Evolutionary conservation across 2,113 vertebrate species (phyloP), one percentile per base, ranked within the genome.

Genomic region (Syrrhaptes paradoxus): DNA sequence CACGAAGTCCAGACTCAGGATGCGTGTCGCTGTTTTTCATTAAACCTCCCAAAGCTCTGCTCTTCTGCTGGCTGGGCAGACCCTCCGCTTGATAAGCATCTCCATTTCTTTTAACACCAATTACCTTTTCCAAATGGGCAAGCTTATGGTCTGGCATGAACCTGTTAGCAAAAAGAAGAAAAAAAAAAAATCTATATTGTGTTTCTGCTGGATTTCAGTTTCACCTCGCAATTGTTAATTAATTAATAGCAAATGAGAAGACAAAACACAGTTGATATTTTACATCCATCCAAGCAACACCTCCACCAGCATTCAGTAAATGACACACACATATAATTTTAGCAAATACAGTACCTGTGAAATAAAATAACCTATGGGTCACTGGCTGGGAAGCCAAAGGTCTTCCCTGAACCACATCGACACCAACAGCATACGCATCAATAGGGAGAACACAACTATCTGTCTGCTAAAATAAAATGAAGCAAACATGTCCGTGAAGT

Each of bases 121-220:
- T 90, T 89, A 92, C 89, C 93, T 91, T 96, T 70, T 93, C 87
- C 80, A 94, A 95, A 79, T 17, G 96, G 59, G 85, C n/a, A 31
- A 95, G 93, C 95, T 99, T 99, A 96, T 99, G 97, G 90, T 98
- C 86, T 58, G 98, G 98, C 94, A 99, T 97, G 90, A 98, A 98
- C 85, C 99, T 99, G 96, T 91, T 34, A 94, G 22, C 58, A 82
- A 90, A 94, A 94, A 82, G 54, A 75, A 63, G 6, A 16, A 8
- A 2, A 13, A 31, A n/a, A n/a, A 41, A 14, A 8, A 12, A 72
- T 17, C 61, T 51, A 12, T 6, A 17, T 5, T 52, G 21, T 54
- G n/a, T 46, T 92, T 45, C 43, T 9, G 32, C 4, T 17, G 38
- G 32, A 68, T 57, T 81, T 77, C 45, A n/a, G 24, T 67, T 87